Conservation (phyloP, 2,888 invertebrate genomes). For the Theretra japonica region DNA sequence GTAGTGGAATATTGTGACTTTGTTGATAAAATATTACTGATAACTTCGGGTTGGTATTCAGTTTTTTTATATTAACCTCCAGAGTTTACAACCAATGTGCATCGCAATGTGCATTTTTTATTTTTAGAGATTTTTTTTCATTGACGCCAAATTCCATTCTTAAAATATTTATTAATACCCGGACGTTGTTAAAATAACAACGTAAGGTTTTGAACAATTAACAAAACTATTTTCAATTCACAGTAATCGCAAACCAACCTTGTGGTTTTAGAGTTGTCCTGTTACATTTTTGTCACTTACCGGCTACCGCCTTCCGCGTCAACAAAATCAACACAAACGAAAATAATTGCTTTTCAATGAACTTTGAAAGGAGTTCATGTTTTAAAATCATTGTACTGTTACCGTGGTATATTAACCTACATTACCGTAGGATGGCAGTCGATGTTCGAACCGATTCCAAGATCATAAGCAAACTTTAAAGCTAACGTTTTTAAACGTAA, state of each 20-base stretch:
- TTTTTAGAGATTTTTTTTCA: background rate
- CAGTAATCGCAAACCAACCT: too few species aligned
- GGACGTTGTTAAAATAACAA: background rate
- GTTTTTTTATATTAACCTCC: background rate
- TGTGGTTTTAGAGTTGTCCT: too few species aligned
- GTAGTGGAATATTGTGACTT: too few species aligned
- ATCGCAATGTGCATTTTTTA: background rate
- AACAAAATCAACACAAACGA: too few species aligned
- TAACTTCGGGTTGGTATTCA: background rate
- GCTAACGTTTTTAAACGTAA: background rate
- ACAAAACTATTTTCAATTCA: too few species aligned
- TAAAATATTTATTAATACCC: background rate
- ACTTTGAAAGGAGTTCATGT: too few species aligned
- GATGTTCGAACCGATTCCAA: background rate
- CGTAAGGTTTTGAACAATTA: too few species aligned
- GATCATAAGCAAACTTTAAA: background rate
- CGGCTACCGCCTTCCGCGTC: too few species aligned
- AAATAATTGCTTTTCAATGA: too few species aligned
- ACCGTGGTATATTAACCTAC: background rate
- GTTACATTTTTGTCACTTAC: too few species aligned
- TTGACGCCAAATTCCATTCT: background rate
- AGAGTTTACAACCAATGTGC: background rate
- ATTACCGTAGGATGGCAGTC: slow-evolving; percentile 4
- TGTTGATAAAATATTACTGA: too few species aligned
- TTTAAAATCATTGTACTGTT: too few species aligned